Base-by-base conservation (phyloP, 2,797 vertebrate genomes). In the Selene dorsalis region DNA sequence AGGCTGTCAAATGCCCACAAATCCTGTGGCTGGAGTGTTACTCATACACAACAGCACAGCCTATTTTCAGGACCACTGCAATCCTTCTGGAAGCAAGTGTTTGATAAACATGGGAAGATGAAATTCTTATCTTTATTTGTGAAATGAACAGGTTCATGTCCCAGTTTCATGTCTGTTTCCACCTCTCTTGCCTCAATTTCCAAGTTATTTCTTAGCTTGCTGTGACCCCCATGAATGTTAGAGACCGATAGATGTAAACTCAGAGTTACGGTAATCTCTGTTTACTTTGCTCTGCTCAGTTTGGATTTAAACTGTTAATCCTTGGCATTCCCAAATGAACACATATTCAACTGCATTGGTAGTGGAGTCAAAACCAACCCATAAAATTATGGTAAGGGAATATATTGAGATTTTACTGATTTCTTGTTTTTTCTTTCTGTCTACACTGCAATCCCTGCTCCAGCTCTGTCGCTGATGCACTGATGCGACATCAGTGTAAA, bases 1-100 rank as follows among this genome's bases (percentile, higher is more conserved):
- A 79, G 53, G 35, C 56, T 76, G 65, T 85, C 69, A 85, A 61
- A 87, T 64, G 39, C 24, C 62, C 62, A 80, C 52, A 65, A 57
- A 69, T 57, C 26, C 26, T 58, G 53, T 59, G 69, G 52, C 61
- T 28, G 55, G 75, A 66, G 43, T 77, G 43, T 66, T 79, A 65
- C 66, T 70, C 64, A 50, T 20, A 52, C 47, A 60, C 60, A 65
- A 41, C 75, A 67, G 59, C 63, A 61, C 47, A 77, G 74, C 56
- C 65, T 80, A 41, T 80, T 84, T 89, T 73, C 81, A 79, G 83
- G 76, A 75, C 59, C 58, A 56, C 59, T 84, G 61, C 79, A 39
- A 22, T 82, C 58, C 61, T 79, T 28, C 58, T 72, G 71, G 59
- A 87, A 73, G 65, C 47, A 67, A 50, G 39, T 2, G 13, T 81